phyloP scores from a whole-genome alignment of 2,797 vertebrate species.

The Schizothorax lantsangensis region DNA sequence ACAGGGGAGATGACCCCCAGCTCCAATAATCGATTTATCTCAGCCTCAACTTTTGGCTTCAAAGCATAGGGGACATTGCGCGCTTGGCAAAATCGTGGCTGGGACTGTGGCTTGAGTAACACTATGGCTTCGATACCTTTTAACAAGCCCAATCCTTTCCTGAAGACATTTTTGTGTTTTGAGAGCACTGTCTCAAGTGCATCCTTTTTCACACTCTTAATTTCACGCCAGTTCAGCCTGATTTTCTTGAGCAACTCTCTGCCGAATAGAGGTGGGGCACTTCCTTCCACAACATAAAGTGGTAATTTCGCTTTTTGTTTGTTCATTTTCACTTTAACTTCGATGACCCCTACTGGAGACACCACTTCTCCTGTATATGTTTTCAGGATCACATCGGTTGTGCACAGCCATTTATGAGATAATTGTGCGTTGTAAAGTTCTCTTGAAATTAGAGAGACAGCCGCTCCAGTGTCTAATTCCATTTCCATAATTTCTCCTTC shows the following conservation, averaged over 20 bases:
- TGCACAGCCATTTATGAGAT: background rate
- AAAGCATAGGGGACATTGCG: background rate
- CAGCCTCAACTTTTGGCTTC: conserved; percentile 15
- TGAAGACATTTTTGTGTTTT: conserved; percentile 4
- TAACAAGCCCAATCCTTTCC: background rate
- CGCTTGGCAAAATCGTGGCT: conserved; percentile 25
- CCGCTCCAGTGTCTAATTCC: conserved; percentile 31
- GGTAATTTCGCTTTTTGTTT: conserved; percentile 20
- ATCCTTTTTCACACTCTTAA: background rate
- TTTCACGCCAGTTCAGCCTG: background rate
- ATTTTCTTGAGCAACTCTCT: conserved; percentile 12
- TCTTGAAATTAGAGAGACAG: conserved; percentile 2
- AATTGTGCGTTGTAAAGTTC: background rate
- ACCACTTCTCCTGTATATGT: conserved; percentile 30
- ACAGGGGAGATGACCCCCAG: background rate
- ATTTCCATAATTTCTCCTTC: conserved; percentile 18
- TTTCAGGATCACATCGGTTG: conserved; percentile 19
- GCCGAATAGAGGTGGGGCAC: conserved; percentile 24
- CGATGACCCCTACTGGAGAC: conserved; percentile 25
- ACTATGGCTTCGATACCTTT: conserved; percentile 1
- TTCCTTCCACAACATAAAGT: conserved; percentile 40
- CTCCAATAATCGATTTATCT: background rate
- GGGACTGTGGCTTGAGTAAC: background rate
- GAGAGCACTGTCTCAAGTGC: background rate
- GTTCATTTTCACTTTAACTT: conserved; percentile 27